phyloP scores from a whole-genome alignment of 2,113 vertebrate species.

The Esox niger region DNA sequence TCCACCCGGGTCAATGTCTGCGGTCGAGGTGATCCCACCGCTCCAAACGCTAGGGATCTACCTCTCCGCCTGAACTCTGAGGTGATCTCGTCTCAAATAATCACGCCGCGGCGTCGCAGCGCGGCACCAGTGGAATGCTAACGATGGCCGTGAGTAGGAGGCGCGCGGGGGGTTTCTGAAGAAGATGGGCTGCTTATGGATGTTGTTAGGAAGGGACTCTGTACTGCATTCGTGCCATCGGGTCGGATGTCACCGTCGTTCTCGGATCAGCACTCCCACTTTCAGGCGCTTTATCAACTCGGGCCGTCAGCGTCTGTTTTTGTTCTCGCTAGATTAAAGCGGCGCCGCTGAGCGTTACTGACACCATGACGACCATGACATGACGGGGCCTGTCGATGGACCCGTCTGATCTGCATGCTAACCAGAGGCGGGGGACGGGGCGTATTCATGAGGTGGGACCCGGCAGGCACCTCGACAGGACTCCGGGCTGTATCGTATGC shows the following conservation, averaged over 20 bases:
- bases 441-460: conserved; percentile 42
- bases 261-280: too few species aligned
- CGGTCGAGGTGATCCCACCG: conserved; percentile 29
- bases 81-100: neutral
- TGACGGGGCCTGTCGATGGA: neutral
- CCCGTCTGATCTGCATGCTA: conserved; percentile 13
- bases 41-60: conserved; percentile 35
- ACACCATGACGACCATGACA: neutral
- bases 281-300: too few species aligned
- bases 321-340: too few species aligned
- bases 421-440: conserved; percentile 27
- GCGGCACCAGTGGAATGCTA: neutral
- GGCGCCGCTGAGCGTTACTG: neutral
- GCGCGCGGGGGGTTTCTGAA: neutral
- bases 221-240: too few species aligned
- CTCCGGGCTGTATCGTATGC: conserved; percentile 48
- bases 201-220: too few species aligned
- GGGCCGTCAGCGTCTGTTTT: too few species aligned
- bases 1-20: conserved; percentile 37
- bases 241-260: too few species aligned
- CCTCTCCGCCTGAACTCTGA: conserved; percentile 1
- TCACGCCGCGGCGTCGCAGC: neutral
- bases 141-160: neutral
- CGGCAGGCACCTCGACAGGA: conserved; percentile 28
- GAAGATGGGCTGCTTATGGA: neutral